Percentiles rank a stretch among this genome's conserved stretches.
phyloP scores from a whole-genome alignment of 1,140 invertebrate species.

The Ooceraea biroi region DNA sequence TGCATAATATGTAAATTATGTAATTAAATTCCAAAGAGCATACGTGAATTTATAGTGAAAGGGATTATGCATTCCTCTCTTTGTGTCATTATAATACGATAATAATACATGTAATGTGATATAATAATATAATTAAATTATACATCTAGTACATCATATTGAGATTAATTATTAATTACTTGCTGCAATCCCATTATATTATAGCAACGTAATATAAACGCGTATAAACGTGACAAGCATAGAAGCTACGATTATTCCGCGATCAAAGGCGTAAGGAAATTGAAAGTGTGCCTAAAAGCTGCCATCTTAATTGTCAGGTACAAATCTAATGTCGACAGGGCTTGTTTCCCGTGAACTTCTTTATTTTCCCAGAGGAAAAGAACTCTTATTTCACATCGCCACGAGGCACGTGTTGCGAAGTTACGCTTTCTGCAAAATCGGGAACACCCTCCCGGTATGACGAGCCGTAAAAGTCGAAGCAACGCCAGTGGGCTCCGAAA shows the following conservation, averaged over 20 bases:
- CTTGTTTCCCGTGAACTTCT: not conserved
- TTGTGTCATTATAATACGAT: too few relatives aligned
- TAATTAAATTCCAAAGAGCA: constrained; percentile 2
- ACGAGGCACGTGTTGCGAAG: constrained; percentile 36
- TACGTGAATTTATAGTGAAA: not conserved
- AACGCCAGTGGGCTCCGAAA: not conserved
- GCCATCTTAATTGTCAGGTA: not conserved
- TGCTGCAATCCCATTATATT: too few relatives aligned
- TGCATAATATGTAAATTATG: not conserved
- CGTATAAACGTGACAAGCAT: not conserved
- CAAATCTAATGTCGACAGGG: not conserved
- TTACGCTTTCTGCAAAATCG: constrained; percentile 38
- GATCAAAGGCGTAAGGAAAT: constrained; percentile 37
- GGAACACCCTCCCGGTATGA: constrained; percentile 28
- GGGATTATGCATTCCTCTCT: not conserved
- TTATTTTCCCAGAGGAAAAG: not conserved
- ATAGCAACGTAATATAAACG: too few relatives aligned
- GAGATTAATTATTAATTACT: too few relatives aligned
- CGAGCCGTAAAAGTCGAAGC: constrained; percentile 46
- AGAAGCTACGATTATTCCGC: constrained; percentile 37
- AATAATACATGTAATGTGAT: too few relatives aligned
- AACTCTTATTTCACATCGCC: constrained; percentile 31
- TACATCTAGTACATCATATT: too few relatives aligned
- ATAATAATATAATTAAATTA: too few relatives aligned
- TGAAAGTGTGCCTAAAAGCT: constrained; percentile 12